Evolutionary conservation across 37 sponge, comb jelly and placozoan genomes (phyloP).

Genomic region (Mnemiopsis leidyi): DNA sequence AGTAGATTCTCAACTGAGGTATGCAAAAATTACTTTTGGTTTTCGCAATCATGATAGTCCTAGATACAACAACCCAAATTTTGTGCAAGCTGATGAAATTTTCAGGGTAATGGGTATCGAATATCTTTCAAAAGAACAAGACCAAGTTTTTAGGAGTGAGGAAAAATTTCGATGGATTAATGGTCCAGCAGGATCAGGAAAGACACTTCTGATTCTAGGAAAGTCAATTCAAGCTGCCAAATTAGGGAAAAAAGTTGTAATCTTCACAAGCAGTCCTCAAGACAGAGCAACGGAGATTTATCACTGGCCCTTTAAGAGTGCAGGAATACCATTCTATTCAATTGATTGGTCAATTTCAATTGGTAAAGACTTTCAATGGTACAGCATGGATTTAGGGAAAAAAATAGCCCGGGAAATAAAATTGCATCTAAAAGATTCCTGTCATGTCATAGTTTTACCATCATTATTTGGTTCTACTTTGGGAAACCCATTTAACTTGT

Average conservation of each 20-base stretch:
- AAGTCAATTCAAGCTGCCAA: background rate
- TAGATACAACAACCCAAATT: background rate
- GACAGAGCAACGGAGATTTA: background rate
- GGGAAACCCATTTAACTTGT: too few relatives aligned
- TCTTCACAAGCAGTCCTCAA: background rate
- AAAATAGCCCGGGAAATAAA: too few relatives aligned
- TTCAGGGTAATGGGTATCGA: background rate
- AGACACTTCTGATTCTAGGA: background rate
- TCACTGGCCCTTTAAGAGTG: background rate
- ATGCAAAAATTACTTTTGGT: background rate
- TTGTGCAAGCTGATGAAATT: background rate
- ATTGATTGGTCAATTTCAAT: too few relatives aligned
- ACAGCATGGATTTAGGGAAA: too few relatives aligned
- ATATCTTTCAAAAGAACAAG: background rate
- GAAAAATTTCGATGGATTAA: background rate
- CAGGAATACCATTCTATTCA: too few relatives aligned
- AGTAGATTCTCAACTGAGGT: background rate
- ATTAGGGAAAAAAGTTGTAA: background rate
- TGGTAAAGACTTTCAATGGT: too few relatives aligned
- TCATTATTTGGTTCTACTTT: too few relatives aligned
- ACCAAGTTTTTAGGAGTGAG: background rate
- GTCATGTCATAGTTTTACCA: too few relatives aligned
- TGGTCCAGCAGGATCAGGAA: background rate
- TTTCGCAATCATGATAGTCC: too few relatives aligned
- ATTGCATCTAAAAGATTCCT: too few relatives aligned